phyloP scores from a whole-genome alignment of 2,888 invertebrate species.

The Tolmerus cingulatus region DNA sequence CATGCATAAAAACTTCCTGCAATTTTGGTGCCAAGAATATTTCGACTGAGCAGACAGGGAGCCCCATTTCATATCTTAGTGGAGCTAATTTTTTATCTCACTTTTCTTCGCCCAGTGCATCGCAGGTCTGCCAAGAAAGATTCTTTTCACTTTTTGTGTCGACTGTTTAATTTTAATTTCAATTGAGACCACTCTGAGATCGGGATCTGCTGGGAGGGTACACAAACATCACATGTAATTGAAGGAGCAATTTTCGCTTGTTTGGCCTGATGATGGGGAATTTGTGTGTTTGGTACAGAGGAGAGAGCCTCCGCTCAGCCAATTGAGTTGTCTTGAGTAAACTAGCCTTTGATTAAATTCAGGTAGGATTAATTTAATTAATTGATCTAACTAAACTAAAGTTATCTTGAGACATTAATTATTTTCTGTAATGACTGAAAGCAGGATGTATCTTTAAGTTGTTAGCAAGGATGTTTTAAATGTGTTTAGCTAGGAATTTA shows the following conservation, averaged over 20 bases:
- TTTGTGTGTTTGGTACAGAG: neutral
- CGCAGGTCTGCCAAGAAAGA: neutral
- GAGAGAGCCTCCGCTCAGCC: neutral
- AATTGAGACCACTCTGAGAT: neutral
- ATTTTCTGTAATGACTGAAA: neutral
- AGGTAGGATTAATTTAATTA: neutral
- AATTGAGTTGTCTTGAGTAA: neutral
- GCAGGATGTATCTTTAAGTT: neutral
- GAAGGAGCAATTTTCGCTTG: neutral
- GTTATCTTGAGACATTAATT: too few species aligned
- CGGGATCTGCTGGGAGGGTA: neutral
- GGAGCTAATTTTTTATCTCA: neutral
- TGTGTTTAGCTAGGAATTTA: too few species aligned
- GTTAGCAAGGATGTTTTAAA: neutral
- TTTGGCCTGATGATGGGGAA: neutral
- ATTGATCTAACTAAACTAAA: neutral
- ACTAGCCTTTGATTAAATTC: neutral
- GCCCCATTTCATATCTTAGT: neutral
- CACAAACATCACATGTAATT: neutral
- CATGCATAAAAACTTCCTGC: neutral
- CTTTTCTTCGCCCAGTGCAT: neutral
- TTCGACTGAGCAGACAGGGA: neutral
- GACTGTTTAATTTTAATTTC: neutral
- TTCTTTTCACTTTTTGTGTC: neutral
- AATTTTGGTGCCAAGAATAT: neutral